Evolutionary conservation across 2,888 invertebrate genomes (phyloP), one percentile per base, ranked within the genome.

Genomic region (Entomobrya proxima): DNA sequence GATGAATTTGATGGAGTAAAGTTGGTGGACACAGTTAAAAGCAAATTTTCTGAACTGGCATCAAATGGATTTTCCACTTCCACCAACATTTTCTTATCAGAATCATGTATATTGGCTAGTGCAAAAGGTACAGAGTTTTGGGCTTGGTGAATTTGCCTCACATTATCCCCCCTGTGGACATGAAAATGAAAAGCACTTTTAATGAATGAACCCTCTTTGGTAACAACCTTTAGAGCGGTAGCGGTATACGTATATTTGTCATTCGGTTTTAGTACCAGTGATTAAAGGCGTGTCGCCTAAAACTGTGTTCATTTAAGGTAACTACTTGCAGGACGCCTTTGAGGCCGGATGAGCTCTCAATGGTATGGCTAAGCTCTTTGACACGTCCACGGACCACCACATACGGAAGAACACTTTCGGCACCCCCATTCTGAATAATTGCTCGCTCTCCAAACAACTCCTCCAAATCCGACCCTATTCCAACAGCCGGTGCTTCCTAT

Each of bases 111-210:
- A 55, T 72, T 85, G 50, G 69, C 86, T n/a, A 90, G 67, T 0
- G 83, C 88, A 82, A 90, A 90, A 2, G 89, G 88, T 5, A 90
- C 89, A n/a, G 87, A 85, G 40, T 89, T 90, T 2, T 87, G 85
- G 24, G 89, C 81, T 37, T 89, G 85, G 13, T 87, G 88, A 13
- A 90, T 82, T 9, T 84, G 80, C 18, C 87, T 58, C 0, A 90
- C 89, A 24, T 78, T 84, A 47, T 90, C 90, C n/a, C 88, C 88
- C 90, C 90, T 89, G 52, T 35, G 30, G 77, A 52, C 80, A 76
- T 58, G 27, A 72, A 79, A 86, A 74, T 77, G 61, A n/a, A 82
- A 61, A 78, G 50, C 47, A 61, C n/a, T n/a, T n/a, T n/a, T n/a
- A n/a, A n/a, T n/a, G n/a, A n/a, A n/a, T n/a, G n/a, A n/a, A n/a